Base-by-base conservation (phyloP, 1,140 invertebrate genomes). In the Lanistes nyassanus region DNA sequence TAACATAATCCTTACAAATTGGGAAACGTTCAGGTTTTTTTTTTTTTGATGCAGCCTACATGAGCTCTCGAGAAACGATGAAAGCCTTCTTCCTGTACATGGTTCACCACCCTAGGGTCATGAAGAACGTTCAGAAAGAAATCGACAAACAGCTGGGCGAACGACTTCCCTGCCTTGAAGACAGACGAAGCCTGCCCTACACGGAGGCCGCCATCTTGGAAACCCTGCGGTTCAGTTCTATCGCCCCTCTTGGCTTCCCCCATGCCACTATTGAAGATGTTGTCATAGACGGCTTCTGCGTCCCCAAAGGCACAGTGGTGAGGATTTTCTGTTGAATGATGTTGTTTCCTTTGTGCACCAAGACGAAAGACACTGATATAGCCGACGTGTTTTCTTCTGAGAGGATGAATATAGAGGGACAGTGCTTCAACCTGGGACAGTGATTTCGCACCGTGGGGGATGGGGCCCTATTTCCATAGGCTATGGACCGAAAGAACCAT, bases 51-150 rank as follows among this genome's bases (percentile, higher is more conserved):
- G 7, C 65, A 74, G 75, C 70, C 0, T 47, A 60, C 26, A 19
- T 66, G 23, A 78, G 73, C 1, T 71, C 36, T 69, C n/a, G 84
- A 78, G 36, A 62, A 60, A 37, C 81, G 76, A 58, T 78, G 73
- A 23, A 79, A 34, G 26, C 47, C 34, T 39, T 86, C 68, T 58
- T 82, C 79, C 70, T 80, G 36, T 34, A 81, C 64, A 66, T 88
- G 81, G 3, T 80, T 65, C 37, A 75, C 72, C 69, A 85, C 92
- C 89, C 87, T 7, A 78, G 84, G 19, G 79, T 88, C 11, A 88
- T 89, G 53, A 31, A 56, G 19, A 53, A 65, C 16, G 74, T 83
- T 19, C 79, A 79, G 34, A 68, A 71, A 5, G 82, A 83, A 55
- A 62, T 83, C 16, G 76, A 79, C 62, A 29, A 26, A 2, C 42